Percentiles rank a stretch among this genome's conserved stretches.
Evolutionary conservation across 2,888 invertebrate species (phyloP).

Genomic region (Pseudolycoriella hygida): DNA sequence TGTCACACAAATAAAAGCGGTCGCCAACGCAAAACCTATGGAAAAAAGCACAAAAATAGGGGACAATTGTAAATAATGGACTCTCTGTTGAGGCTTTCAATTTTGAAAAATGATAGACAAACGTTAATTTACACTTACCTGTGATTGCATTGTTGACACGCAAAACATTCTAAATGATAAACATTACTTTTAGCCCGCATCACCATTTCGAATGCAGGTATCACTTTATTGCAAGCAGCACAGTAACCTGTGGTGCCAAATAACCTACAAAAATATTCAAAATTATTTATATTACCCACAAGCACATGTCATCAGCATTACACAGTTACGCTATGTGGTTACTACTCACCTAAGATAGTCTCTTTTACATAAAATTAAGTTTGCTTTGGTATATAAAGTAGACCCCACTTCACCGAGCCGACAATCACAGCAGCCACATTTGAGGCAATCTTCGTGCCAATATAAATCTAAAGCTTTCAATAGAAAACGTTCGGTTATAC

Average conservation of each 20-base stretch:
- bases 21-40: conserved; percentile 95
- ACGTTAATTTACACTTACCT: conserved; percentile 46
- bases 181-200: conserved; percentile 86
- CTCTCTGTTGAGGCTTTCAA: too few relatives aligned
- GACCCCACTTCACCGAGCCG: conserved; percentile 85
- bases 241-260: conserved; percentile 83
- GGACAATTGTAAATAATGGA: too few relatives aligned
- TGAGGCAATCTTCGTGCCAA: conserved; percentile 90
- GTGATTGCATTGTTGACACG: conserved; percentile 88
- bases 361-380: conserved; percentile 77
- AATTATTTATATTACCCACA: too few relatives aligned
- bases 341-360: conserved; percentile 66
- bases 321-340: too few relatives aligned
- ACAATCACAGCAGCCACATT: conserved; percentile 85
- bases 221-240: conserved; percentile 81
- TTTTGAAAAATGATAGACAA: neutral
- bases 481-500: conserved; percentile 62
- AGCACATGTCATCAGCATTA: too few relatives aligned
- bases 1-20: conserved; percentile 81
- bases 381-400: conserved; percentile 77
- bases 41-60: conserved; percentile 14
- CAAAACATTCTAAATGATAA: conserved; percentile 87
- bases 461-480: conserved; percentile 74
- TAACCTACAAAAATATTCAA: conserved; percentile 40
- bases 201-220: conserved; percentile 90